Evolutionary conservation across 2,888 invertebrate genomes (phyloP).

Genomic region (Crioceris asparagi): DNA sequence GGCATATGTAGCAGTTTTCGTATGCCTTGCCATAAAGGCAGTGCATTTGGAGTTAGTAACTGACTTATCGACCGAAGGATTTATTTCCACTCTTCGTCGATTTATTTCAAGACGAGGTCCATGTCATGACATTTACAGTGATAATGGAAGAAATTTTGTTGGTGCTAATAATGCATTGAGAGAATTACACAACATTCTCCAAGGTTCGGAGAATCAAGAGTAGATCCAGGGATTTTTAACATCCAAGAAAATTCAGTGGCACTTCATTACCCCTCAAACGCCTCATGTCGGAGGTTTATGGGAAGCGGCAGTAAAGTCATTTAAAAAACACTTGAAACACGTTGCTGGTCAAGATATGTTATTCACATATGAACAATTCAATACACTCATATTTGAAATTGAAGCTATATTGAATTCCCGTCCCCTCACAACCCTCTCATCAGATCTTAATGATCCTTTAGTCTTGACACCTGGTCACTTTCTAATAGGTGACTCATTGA

Average conservation of each 20-base stretch:
- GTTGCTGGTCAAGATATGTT: slow-evolving; percentile 1
- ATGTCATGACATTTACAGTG: slow-evolving; percentile 1
- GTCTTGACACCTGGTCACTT: slow-evolving; percentile 24
- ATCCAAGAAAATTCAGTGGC: slow-evolving; percentile 6
- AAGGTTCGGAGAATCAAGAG: neutral
- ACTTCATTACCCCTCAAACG: slow-evolving; percentile 7
- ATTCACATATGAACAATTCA: slow-evolving; percentile 12
- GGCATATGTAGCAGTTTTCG: neutral
- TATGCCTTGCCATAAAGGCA: neutral
- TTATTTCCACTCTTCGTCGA: no score
- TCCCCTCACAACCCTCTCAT: slow-evolving; percentile 21
- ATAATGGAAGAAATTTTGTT: slow-evolving; percentile 10
- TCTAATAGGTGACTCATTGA: slow-evolving; percentile 19
- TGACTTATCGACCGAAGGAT: neutral
- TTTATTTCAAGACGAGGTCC: no score
- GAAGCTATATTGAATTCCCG: slow-evolving; percentile 26
- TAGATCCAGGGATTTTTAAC: neutral
- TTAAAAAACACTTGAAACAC: slow-evolving; percentile 8
- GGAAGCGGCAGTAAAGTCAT: slow-evolving; percentile 9
- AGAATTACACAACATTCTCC: neutral
- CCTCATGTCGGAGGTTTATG: slow-evolving; percentile 12
- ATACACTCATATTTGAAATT: slow-evolving; percentile 20
- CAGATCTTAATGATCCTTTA: slow-evolving; percentile 21
- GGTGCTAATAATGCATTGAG: slow-evolving; percentile 4
- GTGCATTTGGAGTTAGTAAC: neutral